Percentiles rank a stretch among this genome's conserved stretches.
Evolutionary conservation across 2,797 vertebrate species (phyloP).

Genomic region (Pantherophis vulpinus): DNA sequence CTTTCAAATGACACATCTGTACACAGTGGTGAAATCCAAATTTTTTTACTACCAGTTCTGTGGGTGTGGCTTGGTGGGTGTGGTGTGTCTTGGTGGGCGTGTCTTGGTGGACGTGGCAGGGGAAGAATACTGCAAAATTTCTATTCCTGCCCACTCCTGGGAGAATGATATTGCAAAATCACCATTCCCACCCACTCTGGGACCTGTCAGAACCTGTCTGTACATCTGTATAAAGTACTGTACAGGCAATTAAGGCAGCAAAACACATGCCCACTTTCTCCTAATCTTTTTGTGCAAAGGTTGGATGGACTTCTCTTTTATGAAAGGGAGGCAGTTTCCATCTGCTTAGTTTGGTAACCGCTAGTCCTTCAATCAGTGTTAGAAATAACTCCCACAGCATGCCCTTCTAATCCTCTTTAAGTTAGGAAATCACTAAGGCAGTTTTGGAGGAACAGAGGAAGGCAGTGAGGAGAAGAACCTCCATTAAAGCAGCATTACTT

Average conservation of each 20-base stretch:
- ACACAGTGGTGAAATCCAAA: background rate
- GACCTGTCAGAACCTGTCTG: too few species aligned
- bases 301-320: background rate
- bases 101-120: too few species aligned
- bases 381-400: background rate
- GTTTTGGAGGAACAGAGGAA: background rate
- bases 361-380: background rate
- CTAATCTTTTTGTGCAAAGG: background rate
- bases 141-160: too few species aligned
- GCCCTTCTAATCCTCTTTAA: background rate
- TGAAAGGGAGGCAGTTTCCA: background rate
- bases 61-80: too few species aligned
- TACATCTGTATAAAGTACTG: background rate
- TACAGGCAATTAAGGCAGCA: background rate
- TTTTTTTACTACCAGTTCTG: too few species aligned
- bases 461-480: background rate
- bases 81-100: too few species aligned
- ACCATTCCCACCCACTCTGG: too few species aligned
- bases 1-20: background rate
- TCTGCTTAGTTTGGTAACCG: background rate
- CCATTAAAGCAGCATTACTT: background rate
- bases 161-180: too few species aligned
- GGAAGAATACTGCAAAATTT: too few species aligned
- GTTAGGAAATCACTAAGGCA: background rate
- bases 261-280: background rate